Evolutionary conservation across 1,140 invertebrate species (phyloP).

Genomic region (Bombus pascuorum): DNA sequence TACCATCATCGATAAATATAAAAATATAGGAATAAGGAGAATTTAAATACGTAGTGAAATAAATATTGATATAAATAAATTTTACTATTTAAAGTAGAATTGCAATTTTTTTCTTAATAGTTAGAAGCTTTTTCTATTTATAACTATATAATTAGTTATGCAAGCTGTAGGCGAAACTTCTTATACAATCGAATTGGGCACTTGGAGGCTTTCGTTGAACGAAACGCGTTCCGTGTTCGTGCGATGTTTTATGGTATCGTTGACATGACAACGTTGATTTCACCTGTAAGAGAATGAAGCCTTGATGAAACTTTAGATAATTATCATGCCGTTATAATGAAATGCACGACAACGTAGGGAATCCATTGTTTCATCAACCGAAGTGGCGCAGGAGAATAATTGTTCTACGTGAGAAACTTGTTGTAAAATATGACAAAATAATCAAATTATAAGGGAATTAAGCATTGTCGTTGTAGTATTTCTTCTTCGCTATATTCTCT

Average conservation of each 20-base stretch:
- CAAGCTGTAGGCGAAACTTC: not conserved
- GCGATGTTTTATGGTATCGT: slow-evolving; percentile 38
- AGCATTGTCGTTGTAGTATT: slow-evolving; percentile 22
- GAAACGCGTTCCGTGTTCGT: not conserved
- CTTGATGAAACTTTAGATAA: slow-evolving; percentile 27
- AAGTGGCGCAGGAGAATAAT: not conserved
- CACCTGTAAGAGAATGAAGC: slow-evolving; percentile 10
- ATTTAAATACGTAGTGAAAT: too few relatives aligned
- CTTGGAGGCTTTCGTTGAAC: slow-evolving; percentile 15
- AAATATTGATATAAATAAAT: too few relatives aligned
- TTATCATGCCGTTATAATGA: slow-evolving; percentile 23
- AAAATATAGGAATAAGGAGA: too few relatives aligned
- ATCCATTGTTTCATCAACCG: slow-evolving; percentile 14
- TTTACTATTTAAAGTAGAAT: too few relatives aligned
- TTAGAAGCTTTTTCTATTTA: not conserved
- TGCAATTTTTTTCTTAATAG: too few relatives aligned
- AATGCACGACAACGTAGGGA: not conserved
- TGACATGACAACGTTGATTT: slow-evolving; percentile 11
- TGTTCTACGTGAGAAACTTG: slow-evolving; percentile 11
- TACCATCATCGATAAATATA: too few relatives aligned
- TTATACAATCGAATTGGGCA: not conserved
- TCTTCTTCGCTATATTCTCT: slow-evolving; percentile 64
- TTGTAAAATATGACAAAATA: slow-evolving; percentile 3
- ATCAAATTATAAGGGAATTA: slow-evolving; percentile 31
- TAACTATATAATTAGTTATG: not conserved